phyloP scores from a whole-genome alignment of 2,113 vertebrate species.

The Bubo bubo region DNA sequence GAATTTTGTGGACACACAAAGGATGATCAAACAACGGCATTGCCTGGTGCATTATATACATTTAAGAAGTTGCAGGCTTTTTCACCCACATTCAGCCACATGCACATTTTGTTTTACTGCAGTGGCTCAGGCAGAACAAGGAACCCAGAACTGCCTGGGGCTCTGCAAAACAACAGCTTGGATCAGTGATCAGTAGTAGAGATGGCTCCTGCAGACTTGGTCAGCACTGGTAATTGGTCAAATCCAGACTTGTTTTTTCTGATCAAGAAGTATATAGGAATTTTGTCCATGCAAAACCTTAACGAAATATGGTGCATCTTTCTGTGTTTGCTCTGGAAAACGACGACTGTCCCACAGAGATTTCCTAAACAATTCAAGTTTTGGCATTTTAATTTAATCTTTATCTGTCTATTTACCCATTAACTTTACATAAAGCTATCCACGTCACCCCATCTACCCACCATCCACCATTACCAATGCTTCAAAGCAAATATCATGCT shows the following conservation, averaged over 20 bases:
- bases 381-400: not conserved
- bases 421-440: not conserved
- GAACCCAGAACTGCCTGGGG: not conserved
- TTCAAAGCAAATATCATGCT: not conserved
- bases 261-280: not conserved
- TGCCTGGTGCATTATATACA: fast-evolving
- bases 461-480: not conserved
- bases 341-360: fast-evolving
- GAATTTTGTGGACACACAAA: not conserved
- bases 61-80: not conserved
- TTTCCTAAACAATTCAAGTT: not conserved
- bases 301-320: not conserved
- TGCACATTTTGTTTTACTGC: not conserved
- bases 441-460: not conserved
- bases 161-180: not conserved
- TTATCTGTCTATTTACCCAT: not conserved
- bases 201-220: not conserved
- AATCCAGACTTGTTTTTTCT: not conserved
- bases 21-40: fast-evolving
- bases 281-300: not conserved
- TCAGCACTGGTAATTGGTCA: not conserved
- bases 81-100: not conserved
- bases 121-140: not conserved
- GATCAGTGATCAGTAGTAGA: not conserved
- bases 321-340: not conserved